phyloP scores from a whole-genome alignment of 2,113 vertebrate species.

The Ivindomyrus marchei region DNA sequence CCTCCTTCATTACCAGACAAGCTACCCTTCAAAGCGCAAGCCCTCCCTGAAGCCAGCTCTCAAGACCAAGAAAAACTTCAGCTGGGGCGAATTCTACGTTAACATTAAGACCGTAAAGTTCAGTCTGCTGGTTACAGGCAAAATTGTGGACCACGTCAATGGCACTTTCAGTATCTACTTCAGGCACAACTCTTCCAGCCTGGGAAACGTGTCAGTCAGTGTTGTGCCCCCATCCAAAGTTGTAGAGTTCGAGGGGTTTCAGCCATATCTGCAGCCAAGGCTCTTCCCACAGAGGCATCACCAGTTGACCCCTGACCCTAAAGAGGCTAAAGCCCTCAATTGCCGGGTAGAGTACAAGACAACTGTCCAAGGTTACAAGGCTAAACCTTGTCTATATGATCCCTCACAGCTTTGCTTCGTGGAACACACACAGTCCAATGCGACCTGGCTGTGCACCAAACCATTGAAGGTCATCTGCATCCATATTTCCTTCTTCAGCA shows the following conservation, averaged over 20 bases:
- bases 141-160: slow-evolving; percentile 67
- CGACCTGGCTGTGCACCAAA: slow-evolving; percentile 68
- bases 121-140: slow-evolving; percentile 64
- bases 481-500: slow-evolving; percentile 64
- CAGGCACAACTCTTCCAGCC: slow-evolving; percentile 63
- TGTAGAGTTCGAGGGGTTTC: slow-evolving; percentile 47
- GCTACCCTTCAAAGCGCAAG: slow-evolving; percentile 49
- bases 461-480: slow-evolving; percentile 70
- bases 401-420: slow-evolving; percentile 60
- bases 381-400: slow-evolving; percentile 62
- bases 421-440: slow-evolving; percentile 64
- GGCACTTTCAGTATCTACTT: slow-evolving; percentile 68
- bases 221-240: slow-evolving; percentile 63
- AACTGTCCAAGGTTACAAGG: slow-evolving; percentile 64
- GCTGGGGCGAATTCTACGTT: slow-evolving; percentile 67
- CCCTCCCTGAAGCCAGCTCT: slow-evolving; percentile 41
- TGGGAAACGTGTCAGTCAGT: slow-evolving; percentile 65
- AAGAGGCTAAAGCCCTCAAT: slow-evolving; percentile 52
- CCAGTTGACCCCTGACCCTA: slow-evolving; percentile 37
- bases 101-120: slow-evolving; percentile 65
- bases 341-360: slow-evolving; percentile 64
- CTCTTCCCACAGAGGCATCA: slow-evolving; percentile 32
- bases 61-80: slow-evolving; percentile 66
- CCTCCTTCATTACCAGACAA: slow-evolving; percentile 46
- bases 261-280: slow-evolving; percentile 32